phyloP scores from a whole-genome alignment of 2,888 invertebrate species.

The Patella ulyssiponensis region DNA sequence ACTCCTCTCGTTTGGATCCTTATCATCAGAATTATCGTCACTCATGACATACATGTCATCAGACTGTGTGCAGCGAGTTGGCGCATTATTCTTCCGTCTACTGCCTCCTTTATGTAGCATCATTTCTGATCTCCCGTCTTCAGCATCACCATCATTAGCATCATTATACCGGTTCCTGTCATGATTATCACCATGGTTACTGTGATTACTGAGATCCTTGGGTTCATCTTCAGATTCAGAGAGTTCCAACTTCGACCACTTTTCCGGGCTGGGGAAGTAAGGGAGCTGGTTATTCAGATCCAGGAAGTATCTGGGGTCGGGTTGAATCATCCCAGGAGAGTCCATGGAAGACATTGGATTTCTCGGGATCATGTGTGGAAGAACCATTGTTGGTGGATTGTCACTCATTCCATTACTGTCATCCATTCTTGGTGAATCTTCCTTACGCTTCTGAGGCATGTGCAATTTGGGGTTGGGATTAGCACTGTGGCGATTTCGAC shows the following conservation, averaged over 20 bases:
- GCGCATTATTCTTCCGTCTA: constrained; percentile 64
- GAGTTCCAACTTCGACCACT: constrained; percentile 55
- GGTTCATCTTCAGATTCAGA: constrained; percentile 45
- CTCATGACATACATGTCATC: constrained; percentile 51
- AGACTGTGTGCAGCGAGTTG: constrained; percentile 64
- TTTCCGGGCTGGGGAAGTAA: constrained; percentile 58
- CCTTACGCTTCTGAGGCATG: constrained; percentile 92
- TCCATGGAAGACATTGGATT: constrained; percentile 48
- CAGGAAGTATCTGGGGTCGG: constrained; percentile 56
- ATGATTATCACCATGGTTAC: constrained; percentile 33
- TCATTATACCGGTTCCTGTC: constrained; percentile 29
- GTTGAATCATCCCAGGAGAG: constrained; percentile 43
- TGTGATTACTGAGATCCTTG: constrained; percentile 47
- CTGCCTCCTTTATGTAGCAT: constrained; percentile 46
- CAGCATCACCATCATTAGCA: constrained; percentile 36
- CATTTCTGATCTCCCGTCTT: constrained; percentile 25
- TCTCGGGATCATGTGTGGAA: constrained; percentile 43
- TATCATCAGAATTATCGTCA: constrained; percentile 58
- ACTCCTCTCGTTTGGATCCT: constrained; percentile 32
- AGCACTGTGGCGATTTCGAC: constrained; percentile 95
- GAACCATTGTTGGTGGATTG: constrained; percentile 51
- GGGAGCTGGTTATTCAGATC: constrained; percentile 60
- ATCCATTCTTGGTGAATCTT: constrained; percentile 75
- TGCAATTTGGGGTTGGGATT: constrained; percentile 99
- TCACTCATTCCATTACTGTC: constrained; percentile 46